Conservation (phyloP, 2,113 vertebrate genomes). For the Charadrius vociferus region DNA sequence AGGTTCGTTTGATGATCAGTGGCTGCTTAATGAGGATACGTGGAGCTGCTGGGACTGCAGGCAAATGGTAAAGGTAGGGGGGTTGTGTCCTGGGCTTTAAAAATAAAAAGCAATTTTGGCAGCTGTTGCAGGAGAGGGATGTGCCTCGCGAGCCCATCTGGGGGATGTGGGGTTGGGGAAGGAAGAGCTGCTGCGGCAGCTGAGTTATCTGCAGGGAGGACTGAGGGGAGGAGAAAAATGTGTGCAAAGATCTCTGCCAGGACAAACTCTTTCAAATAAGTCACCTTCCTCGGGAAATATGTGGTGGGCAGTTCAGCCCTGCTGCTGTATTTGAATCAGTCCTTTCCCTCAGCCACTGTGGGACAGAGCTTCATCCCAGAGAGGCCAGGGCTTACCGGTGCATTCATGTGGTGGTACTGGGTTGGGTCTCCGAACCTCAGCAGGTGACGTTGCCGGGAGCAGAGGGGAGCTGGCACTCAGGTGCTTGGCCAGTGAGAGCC, state of each 20-base stretch:
- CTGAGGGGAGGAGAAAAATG: background rate
- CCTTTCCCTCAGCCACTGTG: background rate
- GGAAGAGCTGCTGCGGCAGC: background rate
- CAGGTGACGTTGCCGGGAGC: rapidly evolving
- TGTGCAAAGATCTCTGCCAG: background rate
- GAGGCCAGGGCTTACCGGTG: background rate
- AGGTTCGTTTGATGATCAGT: background rate
- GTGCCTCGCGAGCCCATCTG: background rate
- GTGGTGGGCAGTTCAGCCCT: background rate
- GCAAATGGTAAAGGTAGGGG: background rate
- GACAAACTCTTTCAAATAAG: background rate
- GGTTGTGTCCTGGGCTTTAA: background rate
- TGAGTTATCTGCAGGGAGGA: background rate
- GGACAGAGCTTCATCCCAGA: background rate
- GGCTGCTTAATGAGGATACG: background rate
- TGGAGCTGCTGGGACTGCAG: background rate
- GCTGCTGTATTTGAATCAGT: background rate
- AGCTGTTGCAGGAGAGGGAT: background rate
- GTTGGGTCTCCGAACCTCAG: background rate
- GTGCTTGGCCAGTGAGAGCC: background rate
- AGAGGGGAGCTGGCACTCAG: background rate
- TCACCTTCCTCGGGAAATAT: background rate
- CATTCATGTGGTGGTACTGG: background rate
- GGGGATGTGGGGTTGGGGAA: background rate
- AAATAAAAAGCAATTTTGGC: constrained; percentile 11